phyloP scores from a whole-genome alignment of 92 coral and sea anemone genomes.

The Paramuricea clavata region DNA sequence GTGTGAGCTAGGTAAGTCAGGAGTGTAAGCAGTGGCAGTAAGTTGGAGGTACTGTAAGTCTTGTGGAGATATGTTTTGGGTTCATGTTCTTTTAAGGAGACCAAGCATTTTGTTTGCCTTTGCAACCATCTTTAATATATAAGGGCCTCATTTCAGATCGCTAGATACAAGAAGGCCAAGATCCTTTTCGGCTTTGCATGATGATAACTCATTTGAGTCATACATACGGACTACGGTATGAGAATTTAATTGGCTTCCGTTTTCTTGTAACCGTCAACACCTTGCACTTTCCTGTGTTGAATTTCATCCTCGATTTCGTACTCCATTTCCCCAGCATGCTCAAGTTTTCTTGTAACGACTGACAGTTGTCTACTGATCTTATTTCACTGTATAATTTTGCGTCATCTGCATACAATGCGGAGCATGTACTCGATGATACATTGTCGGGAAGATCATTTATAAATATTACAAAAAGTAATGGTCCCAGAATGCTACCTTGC shows the following conservation, averaged over 20 bases:
- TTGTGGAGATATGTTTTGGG: too few relatives aligned
- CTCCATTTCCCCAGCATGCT: background rate
- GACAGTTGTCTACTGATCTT: background rate
- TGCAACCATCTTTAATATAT: slow-evolving; percentile 8
- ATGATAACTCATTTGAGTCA: background rate
- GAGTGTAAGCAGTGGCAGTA: too few relatives aligned
- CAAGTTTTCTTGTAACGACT: background rate
- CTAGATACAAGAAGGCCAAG: slow-evolving; percentile 10
- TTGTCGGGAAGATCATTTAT: too few relatives aligned
- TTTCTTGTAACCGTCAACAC: slow-evolving; percentile 16
- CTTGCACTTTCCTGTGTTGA: slow-evolving; percentile 16
- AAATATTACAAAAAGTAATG: too few relatives aligned
- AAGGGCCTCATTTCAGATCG: slow-evolving; percentile 47
- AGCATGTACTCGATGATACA: too few relatives aligned
- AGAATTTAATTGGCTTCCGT: background rate
- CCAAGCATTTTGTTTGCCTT: slow-evolving; percentile 57
- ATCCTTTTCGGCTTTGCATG: background rate
- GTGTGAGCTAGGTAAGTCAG: too few relatives aligned
- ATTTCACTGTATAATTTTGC: slow-evolving; percentile 3
- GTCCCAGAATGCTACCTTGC: too few relatives aligned
- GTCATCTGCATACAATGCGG: too few relatives aligned
- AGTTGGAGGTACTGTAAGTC: too few relatives aligned
- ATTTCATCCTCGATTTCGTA: background rate
- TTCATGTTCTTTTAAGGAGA: slow-evolving; percentile 49
- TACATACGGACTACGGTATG: background rate